These are phyloP conservation scores for Drosophila ustulata DNA, from an alignment of 2,888 invertebrate genomes.

Conservation along the genomic window DNA sequence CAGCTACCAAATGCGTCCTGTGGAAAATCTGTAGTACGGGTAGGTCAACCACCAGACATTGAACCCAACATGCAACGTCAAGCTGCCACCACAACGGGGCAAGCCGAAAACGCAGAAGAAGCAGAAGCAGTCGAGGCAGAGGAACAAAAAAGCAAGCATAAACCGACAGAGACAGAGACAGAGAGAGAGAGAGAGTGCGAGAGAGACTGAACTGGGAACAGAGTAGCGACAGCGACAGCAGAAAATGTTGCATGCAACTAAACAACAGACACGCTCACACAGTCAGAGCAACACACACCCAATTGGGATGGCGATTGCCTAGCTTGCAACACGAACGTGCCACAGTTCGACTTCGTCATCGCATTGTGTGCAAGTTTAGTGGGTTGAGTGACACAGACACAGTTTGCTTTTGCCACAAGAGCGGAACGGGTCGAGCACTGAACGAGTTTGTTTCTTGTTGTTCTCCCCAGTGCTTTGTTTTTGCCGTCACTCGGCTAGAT, in stretches of 20 bases:
- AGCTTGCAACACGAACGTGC: conserved; percentile 47
- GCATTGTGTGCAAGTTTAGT: conserved; percentile 77
- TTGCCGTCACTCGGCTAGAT: conserved; percentile 29
- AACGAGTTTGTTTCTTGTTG: conserved; percentile 50
- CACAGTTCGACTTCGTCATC: conserved; percentile 47
- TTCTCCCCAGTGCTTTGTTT: background rate
- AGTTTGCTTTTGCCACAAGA: conserved; percentile 67
- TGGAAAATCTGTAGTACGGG: conserved; percentile 72
- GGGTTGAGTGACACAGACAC: conserved; percentile 80
- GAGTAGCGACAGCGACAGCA: conserved; percentile 12
- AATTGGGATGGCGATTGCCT: conserved; percentile 24
- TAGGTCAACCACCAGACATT: conserved; percentile 83
- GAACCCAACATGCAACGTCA: conserved; percentile 70
- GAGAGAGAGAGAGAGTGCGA: background rate
- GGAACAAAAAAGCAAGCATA: background rate
- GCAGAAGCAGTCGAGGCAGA: conserved; percentile 4
- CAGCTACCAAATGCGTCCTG: conserved; percentile 52
- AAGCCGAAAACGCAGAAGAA: conserved; percentile 2
- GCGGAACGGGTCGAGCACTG: conserved; percentile 58
- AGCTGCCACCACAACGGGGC: conserved; percentile 24
- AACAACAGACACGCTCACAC: conserved; percentile 6
- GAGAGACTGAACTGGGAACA: conserved; percentile 14
- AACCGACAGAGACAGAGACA: no score
- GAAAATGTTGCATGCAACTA: conserved; percentile 45
- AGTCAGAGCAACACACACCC: conserved; percentile 16